A percentile compares a stretch with the other conserved stretches of the same genome.
Conservation (phyloP, 2,888 invertebrate species). For the Plebejus argus region DNA sequence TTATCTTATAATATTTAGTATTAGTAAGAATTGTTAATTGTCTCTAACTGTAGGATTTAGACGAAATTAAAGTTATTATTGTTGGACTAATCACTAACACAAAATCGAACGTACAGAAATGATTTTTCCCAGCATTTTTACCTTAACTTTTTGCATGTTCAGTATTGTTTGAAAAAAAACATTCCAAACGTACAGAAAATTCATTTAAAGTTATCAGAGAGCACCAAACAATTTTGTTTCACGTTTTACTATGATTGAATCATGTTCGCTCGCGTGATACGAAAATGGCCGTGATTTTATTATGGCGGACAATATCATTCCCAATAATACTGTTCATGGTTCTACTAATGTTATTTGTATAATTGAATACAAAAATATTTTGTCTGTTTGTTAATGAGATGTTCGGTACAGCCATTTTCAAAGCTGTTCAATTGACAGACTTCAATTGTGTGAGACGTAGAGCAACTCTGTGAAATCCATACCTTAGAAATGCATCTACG, state of each 20-base stretch:
- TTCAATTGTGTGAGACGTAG: too few relatives aligned
- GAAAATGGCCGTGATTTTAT: conserved; percentile 41
- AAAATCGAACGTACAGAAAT: background rate
- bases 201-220: conserved; percentile 28
- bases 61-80: background rate
- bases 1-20: too few relatives aligned
- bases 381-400: background rate
- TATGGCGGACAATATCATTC: conserved; percentile 31
- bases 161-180: background rate
- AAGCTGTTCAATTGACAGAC: too few relatives aligned
- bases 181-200: conserved; percentile 23
- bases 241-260: conserved; percentile 38
- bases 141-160: background rate
- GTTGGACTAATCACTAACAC: background rate
- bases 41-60: too few relatives aligned
- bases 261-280: conserved; percentile 41
- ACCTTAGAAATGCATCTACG: too few relatives aligned
- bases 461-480: too few relatives aligned
- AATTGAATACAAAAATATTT: background rate
- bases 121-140: background rate
- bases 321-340: conserved; percentile 13
- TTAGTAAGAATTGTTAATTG: too few relatives aligned
- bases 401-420: background rate
- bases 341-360: background rate
- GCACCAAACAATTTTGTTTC: conserved; percentile 32